phyloP scores from a whole-genome alignment of 2,888 invertebrate species.

The Apamea anceps region DNA sequence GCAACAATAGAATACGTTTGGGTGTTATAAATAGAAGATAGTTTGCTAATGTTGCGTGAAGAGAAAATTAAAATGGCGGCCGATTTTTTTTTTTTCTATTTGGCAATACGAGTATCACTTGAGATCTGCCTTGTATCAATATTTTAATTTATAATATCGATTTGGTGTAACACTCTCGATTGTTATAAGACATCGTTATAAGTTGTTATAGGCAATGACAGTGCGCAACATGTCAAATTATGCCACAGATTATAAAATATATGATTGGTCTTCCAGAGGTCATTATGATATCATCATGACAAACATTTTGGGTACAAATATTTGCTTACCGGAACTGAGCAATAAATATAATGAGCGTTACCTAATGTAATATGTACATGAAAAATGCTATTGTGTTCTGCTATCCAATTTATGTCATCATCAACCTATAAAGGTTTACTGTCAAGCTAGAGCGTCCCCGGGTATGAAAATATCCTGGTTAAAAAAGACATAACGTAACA shows the following conservation, averaged over 20 bases:
- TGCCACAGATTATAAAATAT: slow-evolving; percentile 53
- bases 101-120: slow-evolving; percentile 6
- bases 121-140: slow-evolving; percentile 43
- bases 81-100: slow-evolving; percentile 27
- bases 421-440: no score
- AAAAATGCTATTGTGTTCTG: no score
- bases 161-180: slow-evolving; percentile 29
- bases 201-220: slow-evolving; percentile 51
- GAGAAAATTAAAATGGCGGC: slow-evolving; percentile 76
- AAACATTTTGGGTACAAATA: slow-evolving; percentile 42
- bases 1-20: slow-evolving; percentile 79
- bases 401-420: no score
- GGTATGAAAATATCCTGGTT: no score
- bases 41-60: slow-evolving; percentile 77
- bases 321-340: slow-evolving; percentile 37
- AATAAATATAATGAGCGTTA: background rate
- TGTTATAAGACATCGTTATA: slow-evolving; percentile 8
- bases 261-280: slow-evolving; percentile 43
- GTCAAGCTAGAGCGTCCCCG: no score
- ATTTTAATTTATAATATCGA: slow-evolving; percentile 26
- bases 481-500: no score
- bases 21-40: slow-evolving; percentile 77
- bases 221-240: slow-evolving; percentile 37
- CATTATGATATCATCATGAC: slow-evolving; percentile 57
- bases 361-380: background rate